A percentile compares a stretch with the other conserved stretches of the same genome.
Evolutionary conservation across 2,888 invertebrate species (phyloP).

Genomic region (Conus canariensis): DNA sequence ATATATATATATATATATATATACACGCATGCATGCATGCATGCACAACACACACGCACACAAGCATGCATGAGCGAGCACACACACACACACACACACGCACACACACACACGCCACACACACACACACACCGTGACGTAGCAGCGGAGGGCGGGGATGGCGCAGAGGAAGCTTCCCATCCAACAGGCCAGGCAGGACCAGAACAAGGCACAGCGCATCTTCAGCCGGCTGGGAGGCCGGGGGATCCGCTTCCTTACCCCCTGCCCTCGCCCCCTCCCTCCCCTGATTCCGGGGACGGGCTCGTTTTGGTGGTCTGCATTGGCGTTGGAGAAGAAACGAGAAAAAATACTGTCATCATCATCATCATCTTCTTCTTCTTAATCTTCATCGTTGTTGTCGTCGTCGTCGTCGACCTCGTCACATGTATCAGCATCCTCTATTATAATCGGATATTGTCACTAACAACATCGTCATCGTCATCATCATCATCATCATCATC

Average conservation of each 20-base stretch:
- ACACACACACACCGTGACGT: constrained; percentile 10
- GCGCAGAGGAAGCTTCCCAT: constrained; percentile 26
- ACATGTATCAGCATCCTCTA: neutral
- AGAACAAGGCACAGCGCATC: constrained; percentile 28
- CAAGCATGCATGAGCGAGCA: too few relatives aligned
- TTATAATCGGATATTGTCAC: neutral
- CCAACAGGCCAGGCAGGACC: constrained; percentile 25
- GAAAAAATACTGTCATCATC: neutral
- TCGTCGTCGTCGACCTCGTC: neutral
- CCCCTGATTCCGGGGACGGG: neutral
- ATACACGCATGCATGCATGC: too few relatives aligned
- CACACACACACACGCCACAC: too few relatives aligned
- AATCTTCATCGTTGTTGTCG: neutral
- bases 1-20: too few relatives aligned
- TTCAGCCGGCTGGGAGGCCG: constrained; percentile 14
- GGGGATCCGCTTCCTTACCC: constrained; percentile 28
- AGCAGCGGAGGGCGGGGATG: constrained; percentile 26
- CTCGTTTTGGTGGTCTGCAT: neutral
- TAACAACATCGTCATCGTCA: neutral
- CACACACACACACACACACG: too few relatives aligned
- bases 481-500: neutral
- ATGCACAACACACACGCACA: too few relatives aligned
- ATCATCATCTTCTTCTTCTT: constrained; percentile 16
- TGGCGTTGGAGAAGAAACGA: neutral
- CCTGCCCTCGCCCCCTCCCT: neutral